Base-by-base conservation (phyloP, 2,888 invertebrate species). In the Dolichomitus sp. region DNA sequence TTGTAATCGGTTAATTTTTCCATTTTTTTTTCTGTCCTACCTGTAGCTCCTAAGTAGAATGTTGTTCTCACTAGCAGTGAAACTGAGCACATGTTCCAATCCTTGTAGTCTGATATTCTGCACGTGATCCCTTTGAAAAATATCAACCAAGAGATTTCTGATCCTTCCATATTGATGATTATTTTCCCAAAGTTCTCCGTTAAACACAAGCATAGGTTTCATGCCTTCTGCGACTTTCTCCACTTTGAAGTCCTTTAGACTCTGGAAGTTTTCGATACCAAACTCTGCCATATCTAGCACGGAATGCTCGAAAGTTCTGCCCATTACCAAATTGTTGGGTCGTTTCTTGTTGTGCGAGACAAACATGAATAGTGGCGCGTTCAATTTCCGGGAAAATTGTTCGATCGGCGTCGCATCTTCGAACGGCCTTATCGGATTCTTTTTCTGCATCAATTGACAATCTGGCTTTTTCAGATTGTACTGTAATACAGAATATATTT, bases 221-320 rank as follows among this genome's bases (percentile, higher is more conserved):
- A 96, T 96, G 5, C 98, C 99, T 4, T 96, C 94, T 0, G 97
- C 94, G 33, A 97, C 96, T 93, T 97, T 98, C 72, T 97, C 96
- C 75, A 96, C 96, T 84, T 96, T 96, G 90, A 99, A 98, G 59
- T 97, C 97, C 19, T 95, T 94, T 93, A 99, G 95, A 0, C 97
- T 95, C 91, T 96, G 96, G 92, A 96, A 99, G 74, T 96, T 95
- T 73, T 98, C 97, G 27, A 99, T 96, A 12, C 98, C 98, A 76
- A 99, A 95, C 94, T 99, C 99, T 78, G 98, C 96, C 99, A 99
- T 99, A 92, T 99, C 99, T 77, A 99, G 94, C 40, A 99, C 94
- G 78, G 97, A 97, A 90, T 97, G 96, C 93, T 99, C 98, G 94
- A 96, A 99, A 91, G 97, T 96, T 87, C 99, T 95, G 0, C 99